A percentile compares a stretch with the other conserved stretches of the same genome.
phyloP scores from a whole-genome alignment of 2,113 vertebrate genomes.

The Bungarus multicinctus region DNA sequence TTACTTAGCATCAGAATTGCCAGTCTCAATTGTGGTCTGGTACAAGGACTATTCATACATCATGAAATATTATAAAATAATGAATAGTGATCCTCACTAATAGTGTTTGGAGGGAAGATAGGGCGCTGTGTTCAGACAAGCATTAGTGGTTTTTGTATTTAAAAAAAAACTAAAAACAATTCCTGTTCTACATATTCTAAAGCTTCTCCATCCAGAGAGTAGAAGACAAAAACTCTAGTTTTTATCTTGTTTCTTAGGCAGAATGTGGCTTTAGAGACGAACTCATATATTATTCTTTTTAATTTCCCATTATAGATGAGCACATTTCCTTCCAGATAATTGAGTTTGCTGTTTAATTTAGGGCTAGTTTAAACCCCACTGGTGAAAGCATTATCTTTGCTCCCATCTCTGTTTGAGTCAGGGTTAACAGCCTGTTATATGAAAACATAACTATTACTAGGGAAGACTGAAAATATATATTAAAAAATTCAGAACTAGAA shows the following conservation, averaged over 20 bases:
- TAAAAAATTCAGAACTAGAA: background rate
- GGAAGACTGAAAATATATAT: background rate
- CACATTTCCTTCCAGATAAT: background rate
- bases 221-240: background rate
- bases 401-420: background rate
- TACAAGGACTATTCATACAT: background rate
- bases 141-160: background rate
- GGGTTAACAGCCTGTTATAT: background rate
- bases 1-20: background rate
- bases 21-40: background rate
- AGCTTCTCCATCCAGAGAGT: background rate
- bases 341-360: background rate
- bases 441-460: background rate
- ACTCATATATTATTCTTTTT: background rate
- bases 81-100: background rate
- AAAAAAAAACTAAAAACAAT: background rate
- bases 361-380: background rate
- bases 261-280: background rate
- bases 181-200: background rate
- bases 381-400: background rate
- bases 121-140: background rate
- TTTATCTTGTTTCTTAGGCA: background rate
- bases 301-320: background rate
- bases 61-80: background rate
- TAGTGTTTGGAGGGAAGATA: background rate